Evolutionary conservation across 2,797 vertebrate species (phyloP).

Genomic region (Enteromius thamalakanensis): DNA sequence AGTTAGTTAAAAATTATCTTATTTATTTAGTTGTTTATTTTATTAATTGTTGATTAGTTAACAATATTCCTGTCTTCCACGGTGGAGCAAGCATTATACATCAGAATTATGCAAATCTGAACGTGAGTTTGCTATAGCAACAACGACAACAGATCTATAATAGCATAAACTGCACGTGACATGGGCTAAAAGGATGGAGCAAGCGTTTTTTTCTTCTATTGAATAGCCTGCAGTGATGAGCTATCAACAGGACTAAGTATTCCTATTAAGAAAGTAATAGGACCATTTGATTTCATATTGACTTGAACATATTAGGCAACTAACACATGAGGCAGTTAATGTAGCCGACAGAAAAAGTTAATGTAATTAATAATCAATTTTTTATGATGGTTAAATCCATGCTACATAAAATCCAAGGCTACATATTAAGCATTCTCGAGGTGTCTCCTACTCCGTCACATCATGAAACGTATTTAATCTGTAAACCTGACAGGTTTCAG

Average conservation of each 20-base stretch:
- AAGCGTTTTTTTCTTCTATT: neutral
- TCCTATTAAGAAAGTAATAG: neutral
- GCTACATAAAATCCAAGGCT: neutral
- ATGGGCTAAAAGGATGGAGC: neutral
- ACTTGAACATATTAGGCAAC: neutral
- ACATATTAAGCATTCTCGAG: neutral
- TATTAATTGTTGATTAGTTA: too few relatives aligned
- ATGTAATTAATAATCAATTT: conserved; percentile 13
- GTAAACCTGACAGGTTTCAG: neutral
- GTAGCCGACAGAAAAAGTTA: neutral
- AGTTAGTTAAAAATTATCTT: neutral
- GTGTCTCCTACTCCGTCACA: neutral
- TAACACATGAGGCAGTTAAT: neutral
- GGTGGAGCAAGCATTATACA: neutral
- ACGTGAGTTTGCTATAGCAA: neutral
- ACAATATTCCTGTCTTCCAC: neutral
- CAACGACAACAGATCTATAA: neutral
- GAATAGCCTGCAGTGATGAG: neutral
- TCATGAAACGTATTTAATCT: neutral
- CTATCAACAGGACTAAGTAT: neutral
- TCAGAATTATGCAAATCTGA: too few relatives aligned
- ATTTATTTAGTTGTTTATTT: too few relatives aligned
- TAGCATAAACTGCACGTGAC: neutral
- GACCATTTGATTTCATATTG: neutral
- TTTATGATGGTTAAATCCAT: neutral